Base-by-base conservation (phyloP, 1,140 invertebrate genomes). In the Manduca sexta region DNA sequence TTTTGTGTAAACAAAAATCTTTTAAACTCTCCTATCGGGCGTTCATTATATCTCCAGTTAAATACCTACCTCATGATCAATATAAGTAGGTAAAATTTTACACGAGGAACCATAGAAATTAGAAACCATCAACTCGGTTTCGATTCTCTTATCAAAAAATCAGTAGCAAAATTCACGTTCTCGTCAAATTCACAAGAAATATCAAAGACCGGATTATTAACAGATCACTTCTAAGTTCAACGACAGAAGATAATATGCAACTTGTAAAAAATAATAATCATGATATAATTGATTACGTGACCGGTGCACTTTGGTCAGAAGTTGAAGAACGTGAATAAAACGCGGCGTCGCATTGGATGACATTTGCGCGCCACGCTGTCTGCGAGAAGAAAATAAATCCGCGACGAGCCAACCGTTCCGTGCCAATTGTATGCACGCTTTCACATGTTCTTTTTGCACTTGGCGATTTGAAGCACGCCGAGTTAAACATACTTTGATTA, bases 301-400 rank as follows among this genome's bases (percentile, higher is more conserved):
- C 52, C 51, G 31, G 42, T 41, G 47, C 35, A 64, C 62, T 71
- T 61, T 71, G 59, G 60, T 68, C 39, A 30, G 49, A 51, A 17
- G 53, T 34, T 62, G 40, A 40, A 45, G 21, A 26, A 42, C 43
- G 17, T 35, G 59, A 59, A 63, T 55, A 60, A 56, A 52, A 55
- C 21, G 21, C 21, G 21, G 0, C 37, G 29, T 56, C 26, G 49
- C 17, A 60, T 56, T 59, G 49, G 60, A 49, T 74, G 69, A 74
- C 63, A 75, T 76, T 77, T 67, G 43, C 60, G 69, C 77, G 74
- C 74, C 77, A 68, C 57, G 68, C 77, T 49, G 77, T 81, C 76
- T 81, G 66, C 44, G 46, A 33, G 45, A 31, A 48, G 44, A 33
- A 55, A 56, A 58, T 65, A 52, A 61, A 56, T 51, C 45, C 40